Percentiles rank a stretch among this genome's conserved stretches.
Conservation (phyloP, 1,140 invertebrate genomes). For the Sinella curviseta region DNA sequence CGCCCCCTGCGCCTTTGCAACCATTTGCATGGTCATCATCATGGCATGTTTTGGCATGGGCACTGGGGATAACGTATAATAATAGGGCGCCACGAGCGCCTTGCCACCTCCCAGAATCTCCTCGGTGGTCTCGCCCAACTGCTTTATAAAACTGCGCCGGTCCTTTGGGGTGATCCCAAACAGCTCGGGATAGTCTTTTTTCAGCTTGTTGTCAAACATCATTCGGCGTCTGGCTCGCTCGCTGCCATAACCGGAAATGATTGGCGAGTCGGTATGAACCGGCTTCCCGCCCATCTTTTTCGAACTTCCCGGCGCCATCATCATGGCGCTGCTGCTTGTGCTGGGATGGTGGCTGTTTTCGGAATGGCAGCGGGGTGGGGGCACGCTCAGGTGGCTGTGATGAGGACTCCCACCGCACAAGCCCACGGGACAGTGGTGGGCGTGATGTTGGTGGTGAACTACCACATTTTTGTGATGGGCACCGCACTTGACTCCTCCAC, state of each 20-base stretch:
- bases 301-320: background rate
- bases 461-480: background rate
- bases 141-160: constrained; percentile 48
- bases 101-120: constrained; percentile 3
- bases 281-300: background rate
- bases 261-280: constrained; percentile 39
- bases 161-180: constrained; percentile 49
- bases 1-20: background rate
- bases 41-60: constrained; percentile 21
- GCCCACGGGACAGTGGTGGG: constrained; percentile 2
- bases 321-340: no score
- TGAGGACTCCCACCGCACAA: background rate
- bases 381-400: background rate
- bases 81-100: constrained; percentile 44
- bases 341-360: constrained; percentile 4
- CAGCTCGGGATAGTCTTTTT: constrained; percentile 47
- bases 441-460: constrained; percentile 15
- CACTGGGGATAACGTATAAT: constrained; percentile 39
- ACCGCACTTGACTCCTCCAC: background rate
- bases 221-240: constrained; percentile 35
- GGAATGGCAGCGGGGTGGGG: constrained; percentile 2
- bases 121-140: constrained; percentile 28
- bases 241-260: constrained; percentile 38
- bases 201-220: constrained; percentile 42
- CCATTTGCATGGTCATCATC: background rate